Base-by-base conservation (phyloP, 2,797 vertebrate species). In the Cetoscarus ocellatus region DNA sequence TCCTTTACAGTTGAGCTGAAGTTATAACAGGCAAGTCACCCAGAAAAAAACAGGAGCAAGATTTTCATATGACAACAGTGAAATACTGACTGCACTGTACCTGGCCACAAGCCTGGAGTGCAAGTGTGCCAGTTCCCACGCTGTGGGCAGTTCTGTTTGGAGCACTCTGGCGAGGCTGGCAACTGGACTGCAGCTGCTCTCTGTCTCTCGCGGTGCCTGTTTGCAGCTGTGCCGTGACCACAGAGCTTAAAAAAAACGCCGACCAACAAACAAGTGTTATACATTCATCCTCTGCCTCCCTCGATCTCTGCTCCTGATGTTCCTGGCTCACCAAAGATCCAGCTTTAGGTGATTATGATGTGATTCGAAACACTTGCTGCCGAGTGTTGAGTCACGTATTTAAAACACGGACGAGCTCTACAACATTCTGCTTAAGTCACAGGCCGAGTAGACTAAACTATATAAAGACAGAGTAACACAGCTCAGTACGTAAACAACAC, bases 121-220 rank as follows among this genome's bases (percentile, higher is more conserved):
- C 60, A 19, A 52, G 40, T 72, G 71, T 64, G 78, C 64, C 86
- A 77, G 86, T 91, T 92, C 91, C 84, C 89, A 91, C 90, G 81
- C 82, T 90, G 86, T 36, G 83, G 84, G 83, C 88, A 81, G 81
- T 81, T 87, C 82, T 74, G 70, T 83, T 88, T 79, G 80, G 69
- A 83, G 80, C 84, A 77, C 79, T 88, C 72, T 71, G 86, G 74
- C 73, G 81, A 85, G 65, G 75, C 70, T 87, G 91, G 88, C 88
- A 87, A 89, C 90, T 82, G 82, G 81, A 77, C 86, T 73, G 72
- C 90, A 92, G 88, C 90, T 91, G 91, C 76, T 76, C 65, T 61
- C 70, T 36, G 75, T 86, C 75, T 87, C 75, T 62, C 40, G 56
- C 54, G 7, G 19, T 64, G 72, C 53, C 75, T 52, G 71, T 17